These are phyloP conservation scores for Coracias cyanogaster DNA, from an alignment of 2,797 vertebrate species.

Conservation along the genomic window DNA sequence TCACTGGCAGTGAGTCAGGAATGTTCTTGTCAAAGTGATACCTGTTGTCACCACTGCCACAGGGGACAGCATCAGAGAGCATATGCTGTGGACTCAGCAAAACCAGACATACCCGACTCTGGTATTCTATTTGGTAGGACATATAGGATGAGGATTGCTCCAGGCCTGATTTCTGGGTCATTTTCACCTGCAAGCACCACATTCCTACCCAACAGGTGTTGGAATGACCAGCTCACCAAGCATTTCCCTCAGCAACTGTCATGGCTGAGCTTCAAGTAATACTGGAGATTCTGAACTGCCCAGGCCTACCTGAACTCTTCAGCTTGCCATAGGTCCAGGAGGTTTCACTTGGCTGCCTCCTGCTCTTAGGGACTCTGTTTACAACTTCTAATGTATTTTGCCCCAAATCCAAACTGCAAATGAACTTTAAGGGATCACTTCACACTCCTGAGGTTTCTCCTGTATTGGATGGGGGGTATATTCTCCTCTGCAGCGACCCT, in stretches of 20 bases:
- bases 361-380: neutral
- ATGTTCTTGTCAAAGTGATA: neutral
- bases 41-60: neutral
- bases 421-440: neutral
- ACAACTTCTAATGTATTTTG: neutral
- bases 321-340: neutral
- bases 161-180: neutral
- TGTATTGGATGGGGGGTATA: neutral
- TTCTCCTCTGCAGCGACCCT: neutral
- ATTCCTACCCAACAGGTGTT: neutral
- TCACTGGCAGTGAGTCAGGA: neutral
- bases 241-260: neutral
- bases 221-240: neutral
- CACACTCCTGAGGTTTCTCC: neutral
- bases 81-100: rapidly evolving
- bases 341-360: neutral
- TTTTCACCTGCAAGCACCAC: neutral
- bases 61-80: neutral
- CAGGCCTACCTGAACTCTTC: neutral
- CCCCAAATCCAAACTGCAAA: neutral
- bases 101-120: too few relatives aligned
- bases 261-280: neutral
- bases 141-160: neutral
- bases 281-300: neutral
- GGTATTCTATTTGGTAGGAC: too few relatives aligned